Percentiles rank a stretch among this genome's conserved stretches.
These are phyloP conservation scores for Oikopleura dioica DNA, from an alignment of 23 tunicate genomes.

Conservation along the genomic window DNA sequence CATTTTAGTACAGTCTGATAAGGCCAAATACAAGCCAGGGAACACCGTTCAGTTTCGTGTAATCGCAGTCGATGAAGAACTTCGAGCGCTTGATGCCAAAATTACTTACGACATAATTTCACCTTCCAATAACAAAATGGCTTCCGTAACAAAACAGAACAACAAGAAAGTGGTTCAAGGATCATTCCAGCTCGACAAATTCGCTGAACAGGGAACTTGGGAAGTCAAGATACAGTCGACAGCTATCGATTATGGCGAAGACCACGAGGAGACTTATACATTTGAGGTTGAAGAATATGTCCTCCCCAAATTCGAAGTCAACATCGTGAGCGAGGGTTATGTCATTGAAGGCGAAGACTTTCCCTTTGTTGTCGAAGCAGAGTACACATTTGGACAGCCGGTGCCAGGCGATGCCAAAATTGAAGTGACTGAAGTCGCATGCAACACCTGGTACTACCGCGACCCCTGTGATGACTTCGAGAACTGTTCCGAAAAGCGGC, in stretches of 20 bases:
- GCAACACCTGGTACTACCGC: too few relatives aligned
- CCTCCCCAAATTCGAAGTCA: neutral
- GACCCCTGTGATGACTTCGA: too few relatives aligned
- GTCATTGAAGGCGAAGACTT: neutral
- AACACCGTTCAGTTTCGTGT: slow-evolving; percentile 33
- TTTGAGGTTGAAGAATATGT: slow-evolving; percentile 12
- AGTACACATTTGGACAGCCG: slow-evolving; percentile 5
- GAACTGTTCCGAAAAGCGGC: too few relatives aligned
- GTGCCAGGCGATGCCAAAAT: neutral
- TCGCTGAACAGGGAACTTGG: slow-evolving; percentile 3
- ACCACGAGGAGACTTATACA: neutral
- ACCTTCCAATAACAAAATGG: neutral
- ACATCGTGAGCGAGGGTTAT: neutral
- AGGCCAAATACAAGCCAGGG: slow-evolving; percentile 78
- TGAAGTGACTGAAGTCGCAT: neutral
- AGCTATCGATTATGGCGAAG: neutral
- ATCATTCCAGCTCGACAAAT: neutral
- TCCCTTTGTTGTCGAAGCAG: neutral
- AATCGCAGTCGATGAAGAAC: neutral
- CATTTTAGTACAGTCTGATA: slow-evolving; percentile 68
- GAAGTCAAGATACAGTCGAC: neutral
- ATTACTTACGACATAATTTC: neutral
- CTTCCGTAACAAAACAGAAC: neutral
- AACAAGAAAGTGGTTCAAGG: neutral
- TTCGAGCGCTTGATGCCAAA: neutral